phyloP scores from a whole-genome alignment of 1,140 invertebrate species.

The Meloidogyne exigua region DNA sequence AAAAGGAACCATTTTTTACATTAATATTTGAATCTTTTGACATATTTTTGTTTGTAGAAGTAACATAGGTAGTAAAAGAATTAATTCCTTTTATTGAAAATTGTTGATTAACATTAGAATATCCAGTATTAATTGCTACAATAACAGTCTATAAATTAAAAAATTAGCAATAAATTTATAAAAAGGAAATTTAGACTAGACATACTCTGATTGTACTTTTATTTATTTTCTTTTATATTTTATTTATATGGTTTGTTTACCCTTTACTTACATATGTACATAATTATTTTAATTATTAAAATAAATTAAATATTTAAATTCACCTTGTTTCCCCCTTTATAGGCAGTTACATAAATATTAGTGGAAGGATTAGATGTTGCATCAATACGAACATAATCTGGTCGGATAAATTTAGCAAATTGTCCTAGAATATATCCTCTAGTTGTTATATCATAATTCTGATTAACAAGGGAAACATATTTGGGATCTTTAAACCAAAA shows the following conservation, averaged over 20 bases:
- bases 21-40: neutral
- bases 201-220: no score
- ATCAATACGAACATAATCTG: neutral
- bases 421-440: constrained; percentile 7
- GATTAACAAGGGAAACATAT: neutral
- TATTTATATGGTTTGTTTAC: no score
- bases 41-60: neutral
- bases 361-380: neutral
- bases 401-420: neutral
- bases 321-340: neutral
- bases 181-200: neutral
- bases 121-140: neutral
- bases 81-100: neutral
- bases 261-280: no score
- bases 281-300: no score
- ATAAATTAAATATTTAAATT: no score
- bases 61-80: neutral
- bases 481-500: neutral
- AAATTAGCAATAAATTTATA: neutral
- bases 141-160: neutral
- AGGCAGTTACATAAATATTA: neutral
- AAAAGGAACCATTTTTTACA: neutral
- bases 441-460: neutral
- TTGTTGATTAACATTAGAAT: neutral
- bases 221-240: no score